Base-by-base conservation (phyloP, 2,888 invertebrate species). In the Scaptomyza tumidula region DNA sequence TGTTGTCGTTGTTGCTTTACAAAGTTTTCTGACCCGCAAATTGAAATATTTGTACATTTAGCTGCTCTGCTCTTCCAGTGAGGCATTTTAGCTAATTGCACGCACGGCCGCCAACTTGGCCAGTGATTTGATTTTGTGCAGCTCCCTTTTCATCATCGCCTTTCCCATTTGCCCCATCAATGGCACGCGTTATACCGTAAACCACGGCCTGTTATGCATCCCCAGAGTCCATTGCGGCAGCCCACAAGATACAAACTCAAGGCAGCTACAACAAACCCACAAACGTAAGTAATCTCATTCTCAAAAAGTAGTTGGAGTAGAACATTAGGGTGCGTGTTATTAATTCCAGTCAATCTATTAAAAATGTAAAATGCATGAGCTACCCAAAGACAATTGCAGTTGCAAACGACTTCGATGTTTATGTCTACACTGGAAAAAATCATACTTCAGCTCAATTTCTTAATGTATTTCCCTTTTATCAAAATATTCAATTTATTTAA, bases 301-400 rank as follows among this genome's bases (percentile, higher is more conserved):
- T 35, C 48, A 57, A 62, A 44, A 35, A 13, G 27, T 4, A 39
- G 16, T 6, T 6, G 11, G 37, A 37, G 10, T 41, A 41, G 3
- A 41, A 10, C 19, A 67, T 53, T 29, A n/a, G 11, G 55, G 71
- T 75, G 80, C 78, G 88, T 89, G 74, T 84, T 82, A 88, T 90
- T 89, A 86, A 88, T 88, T 71, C 80, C 79, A 80, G 80, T 68
- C 89, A 86, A 90, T 89, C 87, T 86, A 90, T 90, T 91, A 89
- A 87, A 89, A 89, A 87, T 89, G 83, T 78, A 88, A 85, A 88
- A 88, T 78, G 73, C 84, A 88, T 81, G 87, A 85, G 73, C 69
- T 45, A 45, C 75, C 75, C 43, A 45, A 41, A 77, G 53, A 80
- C 78, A 75, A 86, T 75, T 86, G 80, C 79, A 83, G 56, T 78